Evolutionary conservation across 2,888 invertebrate species (phyloP).

Genomic region (Apodemia hepburni): DNA sequence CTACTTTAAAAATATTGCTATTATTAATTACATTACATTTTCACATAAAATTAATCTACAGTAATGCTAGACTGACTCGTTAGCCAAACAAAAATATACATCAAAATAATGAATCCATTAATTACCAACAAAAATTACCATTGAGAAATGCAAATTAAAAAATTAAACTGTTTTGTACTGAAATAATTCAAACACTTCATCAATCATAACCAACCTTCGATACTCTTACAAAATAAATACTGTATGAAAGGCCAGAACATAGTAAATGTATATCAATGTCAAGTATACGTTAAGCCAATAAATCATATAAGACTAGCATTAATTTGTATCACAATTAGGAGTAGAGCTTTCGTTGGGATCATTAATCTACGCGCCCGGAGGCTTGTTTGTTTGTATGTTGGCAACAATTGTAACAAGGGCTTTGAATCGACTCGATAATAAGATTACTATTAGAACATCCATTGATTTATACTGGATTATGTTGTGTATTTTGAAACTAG

Average conservation of each 20-base stretch:
- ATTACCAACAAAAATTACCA: background rate
- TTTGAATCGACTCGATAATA: conserved; percentile 27
- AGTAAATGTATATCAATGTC: conserved; percentile 15
- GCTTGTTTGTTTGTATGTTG: conserved; percentile 52
- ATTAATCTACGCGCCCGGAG: conserved; percentile 70
- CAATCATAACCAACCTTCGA: background rate
- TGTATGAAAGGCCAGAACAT: conserved; percentile 21
- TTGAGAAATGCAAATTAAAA: conserved; percentile 9
- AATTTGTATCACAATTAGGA: conserved; percentile 72
- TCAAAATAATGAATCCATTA: conserved; percentile 8
- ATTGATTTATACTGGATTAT: background rate
- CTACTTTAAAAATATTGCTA: too few species aligned
- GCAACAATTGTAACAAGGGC: conserved; percentile 40
- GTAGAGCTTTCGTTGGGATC: conserved; percentile 52
- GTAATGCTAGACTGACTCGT: background rate
- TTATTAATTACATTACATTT: too few species aligned
- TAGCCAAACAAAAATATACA: background rate
- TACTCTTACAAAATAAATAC: background rate
- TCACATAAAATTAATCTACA: background rate
- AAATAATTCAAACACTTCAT: conserved; percentile 10
- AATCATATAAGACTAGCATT: conserved; percentile 52
- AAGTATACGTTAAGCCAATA: conserved; percentile 33
- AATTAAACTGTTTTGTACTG: conserved; percentile 8
- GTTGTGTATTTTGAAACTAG: too few species aligned
- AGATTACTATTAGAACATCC: conserved; percentile 28